Evolutionary conservation across 2,797 vertebrate species (phyloP).

Genomic region (Lacerta viridis): DNA sequence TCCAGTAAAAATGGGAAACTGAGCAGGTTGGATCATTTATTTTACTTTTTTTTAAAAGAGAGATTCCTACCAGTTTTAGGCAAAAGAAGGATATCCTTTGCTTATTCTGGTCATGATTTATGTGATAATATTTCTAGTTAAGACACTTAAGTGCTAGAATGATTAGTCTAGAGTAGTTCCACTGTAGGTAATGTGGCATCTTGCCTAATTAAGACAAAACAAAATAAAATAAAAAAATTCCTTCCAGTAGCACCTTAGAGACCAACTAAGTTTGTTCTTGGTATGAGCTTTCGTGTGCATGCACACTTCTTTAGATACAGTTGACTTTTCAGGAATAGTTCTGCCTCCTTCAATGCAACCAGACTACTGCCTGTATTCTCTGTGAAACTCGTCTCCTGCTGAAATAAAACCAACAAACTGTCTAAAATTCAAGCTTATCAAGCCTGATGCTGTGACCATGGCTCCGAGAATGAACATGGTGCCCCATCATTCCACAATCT

Average conservation of each 20-base stretch:
- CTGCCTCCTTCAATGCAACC: neutral
- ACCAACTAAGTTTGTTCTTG: too few relatives aligned
- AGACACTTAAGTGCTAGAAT: neutral
- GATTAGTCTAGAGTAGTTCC: slow-evolving; percentile 16
- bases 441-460: neutral
- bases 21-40: neutral
- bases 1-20: neutral
- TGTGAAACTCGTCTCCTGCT: neutral
- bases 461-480: neutral
- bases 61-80: neutral
- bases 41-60: too few relatives aligned
- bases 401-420: neutral
- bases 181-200: neutral
- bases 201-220: neutral
- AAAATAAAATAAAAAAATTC: too few relatives aligned
- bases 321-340: neutral
- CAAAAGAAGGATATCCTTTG: slow-evolving; percentile 25
- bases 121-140: slow-evolving; percentile 42
- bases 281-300: too few relatives aligned
- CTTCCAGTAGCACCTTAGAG: too few relatives aligned
- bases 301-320: too few relatives aligned
- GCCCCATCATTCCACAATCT: neutral
- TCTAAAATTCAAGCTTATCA: neutral
- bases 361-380: neutral
- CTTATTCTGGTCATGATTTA: neutral